Percentiles rank a stretch among this genome's conserved stretches.
Evolutionary conservation across 1,140 invertebrate species (phyloP).

Genomic region (Drosophila seguyi): DNA sequence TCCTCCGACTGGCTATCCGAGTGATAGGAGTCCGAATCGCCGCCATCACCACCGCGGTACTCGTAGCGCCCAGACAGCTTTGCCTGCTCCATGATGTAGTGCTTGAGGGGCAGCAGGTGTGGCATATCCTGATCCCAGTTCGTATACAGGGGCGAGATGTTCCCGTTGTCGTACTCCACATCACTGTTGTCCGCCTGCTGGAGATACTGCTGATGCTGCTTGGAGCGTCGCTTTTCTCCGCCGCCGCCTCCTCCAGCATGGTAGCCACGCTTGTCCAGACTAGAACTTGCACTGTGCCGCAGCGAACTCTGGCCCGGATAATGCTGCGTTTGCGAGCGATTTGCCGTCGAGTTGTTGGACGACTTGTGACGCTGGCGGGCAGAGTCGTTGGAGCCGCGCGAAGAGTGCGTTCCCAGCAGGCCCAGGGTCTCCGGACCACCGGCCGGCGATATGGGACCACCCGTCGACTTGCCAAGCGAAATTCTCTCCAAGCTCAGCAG

Average conservation of each 20-base stretch:
- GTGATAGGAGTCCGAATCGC: constrained; percentile 90
- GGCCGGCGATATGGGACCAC: constrained; percentile 70
- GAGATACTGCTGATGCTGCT: constrained; percentile 62
- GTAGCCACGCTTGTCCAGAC: constrained; percentile 85
- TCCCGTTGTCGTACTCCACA: constrained; percentile 87
- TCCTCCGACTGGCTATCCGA: constrained; percentile 86
- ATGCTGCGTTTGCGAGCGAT: constrained; percentile 64
- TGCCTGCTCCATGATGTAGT: constrained; percentile 95
- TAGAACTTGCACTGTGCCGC: constrained; percentile 73
- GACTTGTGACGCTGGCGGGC: constrained; percentile 69
- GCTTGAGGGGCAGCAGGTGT: constrained; percentile 92
- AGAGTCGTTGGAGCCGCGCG: constrained; percentile 77
- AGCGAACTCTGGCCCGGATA: constrained; percentile 64
- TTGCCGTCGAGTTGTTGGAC: constrained; percentile 68
- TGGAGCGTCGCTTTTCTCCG: constrained; percentile 76
- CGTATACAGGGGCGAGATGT: constrained; percentile 89
- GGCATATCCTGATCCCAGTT: constrained; percentile 90
- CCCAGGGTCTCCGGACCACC: constrained; percentile 68
- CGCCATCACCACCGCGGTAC: constrained; percentile 85
- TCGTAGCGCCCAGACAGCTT: constrained; percentile 90
- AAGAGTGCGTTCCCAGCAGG: constrained; percentile 76
- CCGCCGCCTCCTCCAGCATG: constrained; percentile 83
- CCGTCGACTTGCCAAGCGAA: constrained; percentile 53
- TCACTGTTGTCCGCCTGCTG: constrained; percentile 77
- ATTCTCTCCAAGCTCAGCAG: constrained; percentile 72